Conservation (phyloP, 2,888 invertebrate genomes). For the Tachina fera region DNA sequence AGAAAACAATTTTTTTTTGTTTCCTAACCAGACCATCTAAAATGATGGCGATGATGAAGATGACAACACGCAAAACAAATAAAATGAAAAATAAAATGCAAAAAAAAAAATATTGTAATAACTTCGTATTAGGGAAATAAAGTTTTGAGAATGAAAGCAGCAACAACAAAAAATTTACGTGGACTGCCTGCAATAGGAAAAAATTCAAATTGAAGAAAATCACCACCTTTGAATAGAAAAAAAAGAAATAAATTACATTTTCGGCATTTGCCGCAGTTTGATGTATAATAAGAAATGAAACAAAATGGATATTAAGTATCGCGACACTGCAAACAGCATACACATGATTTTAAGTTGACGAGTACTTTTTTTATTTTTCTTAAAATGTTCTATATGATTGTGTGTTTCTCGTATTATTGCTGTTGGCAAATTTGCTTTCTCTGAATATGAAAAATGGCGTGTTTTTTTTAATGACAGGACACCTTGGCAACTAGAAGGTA, state of each 20-base stretch:
- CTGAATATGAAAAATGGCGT: constrained; percentile 62
- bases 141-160: constrained; percentile 14
- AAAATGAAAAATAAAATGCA: constrained; percentile 42
- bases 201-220: constrained; percentile 59
- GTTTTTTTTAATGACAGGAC: constrained; percentile 33
- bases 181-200: constrained; percentile 36
- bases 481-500: constrained; percentile 47
- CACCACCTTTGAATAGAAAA: constrained; percentile 43
- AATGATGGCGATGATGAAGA: constrained; percentile 50
- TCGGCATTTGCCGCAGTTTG: constrained; percentile 24
- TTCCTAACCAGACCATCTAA: constrained; percentile 38
- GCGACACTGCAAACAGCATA: constrained; percentile 35
- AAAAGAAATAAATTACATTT: constrained; percentile 10
- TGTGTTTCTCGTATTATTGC: constrained; percentile 11
- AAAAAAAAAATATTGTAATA: constrained; percentile 52
- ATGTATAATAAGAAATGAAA: constrained; percentile 52
- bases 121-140: constrained; percentile 65
- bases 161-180: constrained; percentile 18
- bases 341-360: constrained; percentile 43
- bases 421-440: constrained; percentile 50
- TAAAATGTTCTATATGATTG: neutral
- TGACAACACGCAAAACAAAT: constrained; percentile 67
- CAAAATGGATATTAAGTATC: constrained; percentile 72
- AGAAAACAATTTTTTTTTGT: constrained; percentile 27
- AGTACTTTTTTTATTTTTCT: constrained; percentile 19